Evolutionary conservation across 2,797 vertebrate genomes (phyloP).

Genomic region (Onychomys torridus): DNA sequence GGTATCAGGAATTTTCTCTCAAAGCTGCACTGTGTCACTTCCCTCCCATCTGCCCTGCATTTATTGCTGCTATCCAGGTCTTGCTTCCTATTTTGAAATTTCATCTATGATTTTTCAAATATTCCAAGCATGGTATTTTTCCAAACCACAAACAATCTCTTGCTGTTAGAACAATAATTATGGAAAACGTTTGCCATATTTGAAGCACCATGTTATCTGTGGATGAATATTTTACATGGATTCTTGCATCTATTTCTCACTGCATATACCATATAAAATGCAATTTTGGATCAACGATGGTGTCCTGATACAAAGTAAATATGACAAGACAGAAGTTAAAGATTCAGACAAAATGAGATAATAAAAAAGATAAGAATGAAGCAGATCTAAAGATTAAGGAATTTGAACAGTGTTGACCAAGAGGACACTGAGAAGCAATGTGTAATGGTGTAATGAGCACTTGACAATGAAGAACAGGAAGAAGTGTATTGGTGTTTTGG

Average conservation of each 20-base stretch:
- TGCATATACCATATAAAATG: background rate
- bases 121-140: background rate
- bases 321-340: constrained; percentile 50
- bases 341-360: constrained; percentile 27
- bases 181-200: background rate
- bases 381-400: constrained; percentile 24
- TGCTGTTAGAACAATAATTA: background rate
- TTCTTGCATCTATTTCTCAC: background rate
- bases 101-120: constrained; percentile 7
- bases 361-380: constrained; percentile 24
- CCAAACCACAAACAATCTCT: constrained; percentile 13
- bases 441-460: background rate
- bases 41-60: background rate
- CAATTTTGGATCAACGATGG: constrained; percentile 12
- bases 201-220: background rate
- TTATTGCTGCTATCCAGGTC: background rate
- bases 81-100: background rate
- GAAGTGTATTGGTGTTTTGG: background rate
- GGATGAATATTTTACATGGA: background rate
- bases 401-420: constrained; percentile 38
- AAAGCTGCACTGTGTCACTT: background rate
- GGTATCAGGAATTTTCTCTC: constrained; percentile 43
- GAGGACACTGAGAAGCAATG: background rate
- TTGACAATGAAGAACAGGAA: background rate
- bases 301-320: background rate